Percentiles rank a stretch among this genome's conserved stretches.
phyloP scores from a whole-genome alignment of 2,113 vertebrate species.

The Eclectus roratus region DNA sequence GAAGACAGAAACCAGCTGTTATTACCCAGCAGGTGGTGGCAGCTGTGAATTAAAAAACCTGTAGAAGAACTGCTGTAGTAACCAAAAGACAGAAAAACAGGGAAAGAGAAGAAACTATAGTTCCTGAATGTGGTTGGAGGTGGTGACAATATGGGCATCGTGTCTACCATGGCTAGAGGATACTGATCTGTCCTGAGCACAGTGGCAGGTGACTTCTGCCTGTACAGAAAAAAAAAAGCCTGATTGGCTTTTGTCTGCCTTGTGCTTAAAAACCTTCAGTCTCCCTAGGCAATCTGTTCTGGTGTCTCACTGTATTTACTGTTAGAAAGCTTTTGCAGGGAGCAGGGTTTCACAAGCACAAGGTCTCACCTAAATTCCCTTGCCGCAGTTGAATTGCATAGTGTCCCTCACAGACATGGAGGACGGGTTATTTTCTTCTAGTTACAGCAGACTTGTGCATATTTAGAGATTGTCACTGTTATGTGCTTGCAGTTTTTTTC shows the following conservation, averaged over 20 bases:
- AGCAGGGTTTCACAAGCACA: neutral
- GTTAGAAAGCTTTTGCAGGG: neutral
- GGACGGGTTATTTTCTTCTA: neutral
- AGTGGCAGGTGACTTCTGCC: neutral
- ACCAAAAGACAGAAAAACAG: neutral
- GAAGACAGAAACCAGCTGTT: neutral
- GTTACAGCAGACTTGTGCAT: neutral
- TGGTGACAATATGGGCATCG: accelerated
- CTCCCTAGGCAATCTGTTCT: neutral
- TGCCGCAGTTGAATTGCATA: neutral
- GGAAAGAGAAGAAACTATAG: neutral
- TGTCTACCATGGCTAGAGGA: neutral
- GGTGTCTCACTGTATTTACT: neutral
- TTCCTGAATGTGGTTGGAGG: neutral
- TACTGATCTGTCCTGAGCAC: neutral
- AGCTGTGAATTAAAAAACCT: neutral
- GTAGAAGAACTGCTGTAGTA: neutral
- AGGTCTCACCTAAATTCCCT: neutral
- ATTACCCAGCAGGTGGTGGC: neutral
- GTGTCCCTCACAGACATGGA: neutral
- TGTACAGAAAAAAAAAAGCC: neutral
- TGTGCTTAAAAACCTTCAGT: neutral
- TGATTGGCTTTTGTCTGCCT: neutral
- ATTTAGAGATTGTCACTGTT: neutral
- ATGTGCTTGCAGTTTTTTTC: neutral